These are phyloP conservation scores for Magallana ariakensis DNA, from an alignment of 1,140 invertebrate genomes.

Conservation along the genomic window DNA sequence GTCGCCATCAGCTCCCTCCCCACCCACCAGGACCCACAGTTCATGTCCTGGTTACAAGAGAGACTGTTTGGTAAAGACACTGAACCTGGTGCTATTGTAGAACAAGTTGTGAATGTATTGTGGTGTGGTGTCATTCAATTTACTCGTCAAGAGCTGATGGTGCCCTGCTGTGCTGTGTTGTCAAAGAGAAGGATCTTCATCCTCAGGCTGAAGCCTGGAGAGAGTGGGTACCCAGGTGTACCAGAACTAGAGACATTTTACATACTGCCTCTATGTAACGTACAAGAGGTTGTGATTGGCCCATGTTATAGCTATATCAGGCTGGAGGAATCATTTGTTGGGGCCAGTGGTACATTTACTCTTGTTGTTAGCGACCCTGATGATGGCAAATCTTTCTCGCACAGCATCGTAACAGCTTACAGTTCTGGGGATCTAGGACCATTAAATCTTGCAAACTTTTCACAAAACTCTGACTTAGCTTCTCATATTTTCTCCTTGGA, in stretches of 20 bases:
- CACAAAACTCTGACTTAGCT: constrained; percentile 67
- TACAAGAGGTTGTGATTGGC: constrained; percentile 74
- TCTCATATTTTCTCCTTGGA: constrained; percentile 66
- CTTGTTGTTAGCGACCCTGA: constrained; percentile 69
- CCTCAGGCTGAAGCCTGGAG: constrained; percentile 65
- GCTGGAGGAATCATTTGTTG: constrained; percentile 76
- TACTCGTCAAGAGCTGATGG: constrained; percentile 57
- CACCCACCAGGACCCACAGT: constrained; percentile 54
- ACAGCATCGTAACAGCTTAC: constrained; percentile 47
- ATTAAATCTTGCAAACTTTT: constrained; percentile 63
- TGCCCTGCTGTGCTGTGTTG: constrained; percentile 73
- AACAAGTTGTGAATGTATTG: constrained; percentile 68
- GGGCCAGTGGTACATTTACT: constrained; percentile 71
- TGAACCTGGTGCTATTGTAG: constrained; percentile 37
- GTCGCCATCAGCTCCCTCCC: constrained; percentile 58
- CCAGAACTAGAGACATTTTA: constrained; percentile 71
- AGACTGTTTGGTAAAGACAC: constrained; percentile 58
- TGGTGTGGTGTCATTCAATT: constrained; percentile 76
- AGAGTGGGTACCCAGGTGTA: constrained; percentile 63
- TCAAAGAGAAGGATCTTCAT: constrained; percentile 75
- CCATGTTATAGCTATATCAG: constrained; percentile 71
- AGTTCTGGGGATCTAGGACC: constrained; percentile 53
- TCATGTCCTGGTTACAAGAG: constrained; percentile 65
- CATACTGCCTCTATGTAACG: constrained; percentile 72
- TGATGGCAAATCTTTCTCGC: constrained; percentile 68